These are phyloP conservation scores for Meleagris gallopavo DNA, from an alignment of 2,113 vertebrate genomes.

Conservation along the genomic window DNA sequence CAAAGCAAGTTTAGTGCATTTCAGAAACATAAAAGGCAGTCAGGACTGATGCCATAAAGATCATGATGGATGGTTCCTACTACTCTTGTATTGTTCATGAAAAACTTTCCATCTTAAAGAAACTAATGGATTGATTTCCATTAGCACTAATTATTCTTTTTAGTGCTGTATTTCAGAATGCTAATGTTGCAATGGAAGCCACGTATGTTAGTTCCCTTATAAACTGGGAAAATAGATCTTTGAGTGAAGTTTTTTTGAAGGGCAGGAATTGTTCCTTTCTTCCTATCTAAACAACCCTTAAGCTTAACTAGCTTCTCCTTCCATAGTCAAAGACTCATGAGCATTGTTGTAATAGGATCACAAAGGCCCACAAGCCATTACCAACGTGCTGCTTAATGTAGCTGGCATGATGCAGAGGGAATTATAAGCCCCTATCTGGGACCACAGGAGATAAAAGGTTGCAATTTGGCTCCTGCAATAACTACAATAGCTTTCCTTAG, in stretches of 20 bases:
- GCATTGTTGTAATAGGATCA: background rate
- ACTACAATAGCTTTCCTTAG: background rate
- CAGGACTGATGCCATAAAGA: background rate
- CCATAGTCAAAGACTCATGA: background rate
- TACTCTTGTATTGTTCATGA: background rate
- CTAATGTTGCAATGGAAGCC: background rate
- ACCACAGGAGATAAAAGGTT: rapidly evolving
- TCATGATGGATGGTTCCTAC: background rate
- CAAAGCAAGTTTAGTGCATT: background rate
- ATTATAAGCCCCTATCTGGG: background rate
- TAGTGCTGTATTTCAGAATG: background rate
- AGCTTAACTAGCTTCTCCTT: background rate
- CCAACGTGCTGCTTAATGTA: background rate
- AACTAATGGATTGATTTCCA: background rate
- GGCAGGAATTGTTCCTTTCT: background rate
- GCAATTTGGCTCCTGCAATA: background rate
- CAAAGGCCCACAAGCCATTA: background rate
- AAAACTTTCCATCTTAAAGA: background rate
- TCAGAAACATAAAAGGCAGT: background rate
- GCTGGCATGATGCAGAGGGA: background rate
- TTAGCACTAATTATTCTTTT: background rate
- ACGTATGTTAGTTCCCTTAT: background rate
- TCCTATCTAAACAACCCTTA: background rate
- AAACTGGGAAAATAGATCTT: background rate
- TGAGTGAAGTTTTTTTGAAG: background rate